Conservation (phyloP, 2,797 vertebrate genomes). For the Dromococcyx pavoninus region DNA sequence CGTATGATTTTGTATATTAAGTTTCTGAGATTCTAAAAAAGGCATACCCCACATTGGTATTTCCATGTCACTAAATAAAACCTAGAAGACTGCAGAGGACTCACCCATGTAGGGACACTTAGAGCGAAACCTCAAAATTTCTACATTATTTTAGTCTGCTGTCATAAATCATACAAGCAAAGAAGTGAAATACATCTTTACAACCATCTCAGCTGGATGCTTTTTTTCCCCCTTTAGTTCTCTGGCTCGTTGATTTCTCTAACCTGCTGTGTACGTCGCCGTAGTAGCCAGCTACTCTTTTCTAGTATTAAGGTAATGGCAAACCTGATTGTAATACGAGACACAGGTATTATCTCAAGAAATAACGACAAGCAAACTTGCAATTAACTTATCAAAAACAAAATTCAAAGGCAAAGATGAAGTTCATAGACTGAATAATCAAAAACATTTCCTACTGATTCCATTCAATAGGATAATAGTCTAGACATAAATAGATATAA, state of each 20-base stretch:
- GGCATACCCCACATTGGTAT: background rate
- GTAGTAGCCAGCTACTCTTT: background rate
- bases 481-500: too few relatives aligned
- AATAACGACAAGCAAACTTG: background rate
- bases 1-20: background rate
- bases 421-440: background rate
- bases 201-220: background rate
- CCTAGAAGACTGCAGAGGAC: background rate
- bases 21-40: background rate
- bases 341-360: background rate
- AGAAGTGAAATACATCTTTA: background rate
- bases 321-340: background rate
- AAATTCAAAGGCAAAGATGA: background rate
- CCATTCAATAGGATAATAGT: too few relatives aligned
- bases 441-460: too few relatives aligned
- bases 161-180: background rate
- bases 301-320: background rate
- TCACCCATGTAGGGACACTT: background rate
- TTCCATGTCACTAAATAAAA: background rate
- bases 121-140: background rate
- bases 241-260: background rate
- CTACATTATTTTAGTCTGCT: background rate
- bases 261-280: background rate
- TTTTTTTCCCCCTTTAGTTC: background rate
- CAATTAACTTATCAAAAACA: background rate